Conservation (phyloP, 2,113 vertebrate species). For the Leuciscus idus region DNA sequence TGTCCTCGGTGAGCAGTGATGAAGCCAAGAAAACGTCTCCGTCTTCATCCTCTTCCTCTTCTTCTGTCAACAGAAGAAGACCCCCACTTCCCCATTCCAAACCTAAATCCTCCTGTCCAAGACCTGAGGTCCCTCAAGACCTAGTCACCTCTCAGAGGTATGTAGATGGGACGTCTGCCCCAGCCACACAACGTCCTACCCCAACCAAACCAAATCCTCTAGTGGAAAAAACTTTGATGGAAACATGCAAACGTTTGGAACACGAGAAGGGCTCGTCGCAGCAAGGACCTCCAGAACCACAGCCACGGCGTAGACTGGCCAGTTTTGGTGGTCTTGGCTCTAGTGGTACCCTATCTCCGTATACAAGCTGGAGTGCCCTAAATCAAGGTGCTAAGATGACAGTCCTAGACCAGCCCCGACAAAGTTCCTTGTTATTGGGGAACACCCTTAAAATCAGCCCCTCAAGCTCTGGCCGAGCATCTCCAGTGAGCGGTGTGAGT, state of each 20-base stretch:
- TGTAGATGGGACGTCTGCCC: conserved; percentile 78
- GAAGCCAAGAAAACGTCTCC: conserved; percentile 74
- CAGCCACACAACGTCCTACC: conserved; percentile 75
- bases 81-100: conserved; percentile 70
- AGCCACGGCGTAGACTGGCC: conserved; percentile 85
- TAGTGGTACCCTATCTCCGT: conserved; percentile 84
- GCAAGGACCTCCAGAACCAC: conserved; percentile 70
- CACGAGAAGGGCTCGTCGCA: conserved; percentile 77
- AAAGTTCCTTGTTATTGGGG: conserved; percentile 80
- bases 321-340: conserved; percentile 92
- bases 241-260: conserved; percentile 81
- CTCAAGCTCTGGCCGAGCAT: conserved; percentile 86
- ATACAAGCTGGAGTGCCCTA: conserved; percentile 81
- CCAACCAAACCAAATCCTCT: conserved; percentile 79
- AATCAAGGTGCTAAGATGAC: conserved; percentile 77
- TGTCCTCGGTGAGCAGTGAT: conserved; percentile 83
- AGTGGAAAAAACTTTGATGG: conserved; percentile 85
- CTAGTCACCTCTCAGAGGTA: conserved; percentile 70
- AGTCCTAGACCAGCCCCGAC: conserved; percentile 69
- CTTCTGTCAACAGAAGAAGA: conserved; percentile 74
- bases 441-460: conserved; percentile 86
- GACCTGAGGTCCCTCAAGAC: conserved; percentile 77
- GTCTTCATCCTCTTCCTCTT: conserved; percentile 71
- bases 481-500: conserved; percentile 84
- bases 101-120: conserved; percentile 68